Conservation (phyloP, 2,888 invertebrate genomes). For the Apamea monoglypha region DNA sequence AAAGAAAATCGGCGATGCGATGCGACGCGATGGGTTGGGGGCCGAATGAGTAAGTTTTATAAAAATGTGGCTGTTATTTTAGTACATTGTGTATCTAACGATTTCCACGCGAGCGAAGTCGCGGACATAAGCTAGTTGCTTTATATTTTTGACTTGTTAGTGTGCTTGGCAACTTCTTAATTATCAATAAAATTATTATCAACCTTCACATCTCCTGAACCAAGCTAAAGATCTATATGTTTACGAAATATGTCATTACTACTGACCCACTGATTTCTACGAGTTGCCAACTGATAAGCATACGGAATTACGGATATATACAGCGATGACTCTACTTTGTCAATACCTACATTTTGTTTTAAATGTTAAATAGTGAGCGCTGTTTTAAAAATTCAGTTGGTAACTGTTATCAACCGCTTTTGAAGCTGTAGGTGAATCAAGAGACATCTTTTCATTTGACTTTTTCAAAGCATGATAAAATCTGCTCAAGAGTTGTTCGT, state of each 20-base stretch:
- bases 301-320: slow-evolving; percentile 8
- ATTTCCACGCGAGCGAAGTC: not conserved
- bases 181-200: not conserved
- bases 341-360: slow-evolving; percentile 1
- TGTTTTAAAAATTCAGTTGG: not conserved
- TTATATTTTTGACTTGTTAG: not conserved
- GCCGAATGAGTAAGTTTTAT: too few relatives aligned
- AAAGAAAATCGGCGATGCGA: not conserved
- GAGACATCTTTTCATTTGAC: not conserved
- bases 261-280: slow-evolving; percentile 32
- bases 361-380: not conserved
- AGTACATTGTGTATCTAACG: too few relatives aligned
- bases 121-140: not conserved
- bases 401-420: not conserved
- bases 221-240: slow-evolving; percentile 1
- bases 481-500: not conserved
- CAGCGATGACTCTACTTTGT: not conserved
- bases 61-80: not conserved
- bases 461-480: not conserved
- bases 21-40: not conserved
- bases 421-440: not conserved
- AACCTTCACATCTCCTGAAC: slow-evolving; percentile 13
- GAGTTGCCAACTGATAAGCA: slow-evolving; percentile 32
- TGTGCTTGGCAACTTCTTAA: not conserved
- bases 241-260: slow-evolving; percentile 4